These are phyloP conservation scores for Lophochroa leadbeateri DNA, from an alignment of 2,113 vertebrate genomes.

Conservation along the genomic window DNA sequence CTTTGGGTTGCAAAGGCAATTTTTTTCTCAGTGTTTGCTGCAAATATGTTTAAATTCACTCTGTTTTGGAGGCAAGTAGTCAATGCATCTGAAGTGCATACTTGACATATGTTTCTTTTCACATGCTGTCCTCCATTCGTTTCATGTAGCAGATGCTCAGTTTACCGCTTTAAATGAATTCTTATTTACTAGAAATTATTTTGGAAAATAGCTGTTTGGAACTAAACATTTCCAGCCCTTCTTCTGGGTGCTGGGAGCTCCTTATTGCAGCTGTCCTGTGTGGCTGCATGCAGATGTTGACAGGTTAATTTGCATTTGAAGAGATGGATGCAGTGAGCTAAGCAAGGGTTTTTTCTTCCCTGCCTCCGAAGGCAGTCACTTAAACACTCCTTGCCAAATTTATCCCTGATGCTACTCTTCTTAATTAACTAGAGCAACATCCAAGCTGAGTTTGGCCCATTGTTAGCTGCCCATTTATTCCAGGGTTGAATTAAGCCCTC, in stretches of 20 bases:
- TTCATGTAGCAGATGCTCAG: slow-evolving; percentile 60
- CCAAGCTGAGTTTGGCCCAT: slow-evolving; percentile 31
- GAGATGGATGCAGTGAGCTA: slow-evolving; percentile 49
- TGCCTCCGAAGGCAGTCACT: slow-evolving; percentile 38
- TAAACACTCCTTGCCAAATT: slow-evolving; percentile 42
- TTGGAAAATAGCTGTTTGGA: slow-evolving; percentile 50
- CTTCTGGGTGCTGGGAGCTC: not conserved
- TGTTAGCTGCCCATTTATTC: slow-evolving; percentile 17
- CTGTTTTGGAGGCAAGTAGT: slow-evolving; percentile 59
- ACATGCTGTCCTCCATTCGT: not conserved
- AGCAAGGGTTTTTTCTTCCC: slow-evolving; percentile 58
- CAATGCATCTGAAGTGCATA: slow-evolving; percentile 61
- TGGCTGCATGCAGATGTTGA: slow-evolving; percentile 60
- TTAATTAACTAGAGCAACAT: slow-evolving; percentile 36
- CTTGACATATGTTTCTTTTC: slow-evolving; percentile 42
- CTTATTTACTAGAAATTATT: slow-evolving; percentile 68
- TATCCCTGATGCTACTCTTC: not conserved
- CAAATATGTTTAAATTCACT: slow-evolving; percentile 59
- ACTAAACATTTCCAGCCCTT: slow-evolving; percentile 52
- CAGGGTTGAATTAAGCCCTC: slow-evolving; percentile 17
- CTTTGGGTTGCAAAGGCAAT: not conserved
- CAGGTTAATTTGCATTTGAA: slow-evolving; percentile 71
- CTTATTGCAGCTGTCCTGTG: slow-evolving; percentile 47
- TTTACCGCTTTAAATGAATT: slow-evolving; percentile 42
- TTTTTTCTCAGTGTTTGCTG: slow-evolving; percentile 38